Evolutionary conservation across 2,113 vertebrate genomes (phyloP).

Genomic region (Illadopsis cleaveri): DNA sequence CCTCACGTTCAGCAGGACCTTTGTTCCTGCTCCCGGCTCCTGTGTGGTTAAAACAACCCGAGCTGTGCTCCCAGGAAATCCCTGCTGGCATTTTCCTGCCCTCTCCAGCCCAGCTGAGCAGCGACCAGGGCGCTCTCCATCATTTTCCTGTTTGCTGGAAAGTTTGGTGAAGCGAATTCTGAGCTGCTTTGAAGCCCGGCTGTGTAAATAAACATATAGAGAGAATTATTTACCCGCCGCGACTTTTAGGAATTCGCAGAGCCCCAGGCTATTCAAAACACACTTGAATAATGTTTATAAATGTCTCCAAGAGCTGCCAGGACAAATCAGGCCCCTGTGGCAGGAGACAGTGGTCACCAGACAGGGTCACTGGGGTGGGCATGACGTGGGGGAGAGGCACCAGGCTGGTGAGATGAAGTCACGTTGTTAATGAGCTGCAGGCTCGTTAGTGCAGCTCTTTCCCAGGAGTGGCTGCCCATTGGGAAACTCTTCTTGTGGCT

Average conservation of each 20-base stretch:
- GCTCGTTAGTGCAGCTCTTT: background rate
- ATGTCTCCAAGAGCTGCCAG: background rate
- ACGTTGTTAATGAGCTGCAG: background rate
- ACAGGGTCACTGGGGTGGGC: background rate
- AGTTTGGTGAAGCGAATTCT: background rate
- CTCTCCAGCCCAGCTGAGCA: background rate
- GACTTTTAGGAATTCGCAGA: background rate
- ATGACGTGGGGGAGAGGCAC: background rate
- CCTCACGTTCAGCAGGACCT: background rate
- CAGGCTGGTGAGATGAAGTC: background rate
- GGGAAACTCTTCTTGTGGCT: background rate
- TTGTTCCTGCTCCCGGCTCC: background rate
- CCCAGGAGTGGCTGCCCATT: background rate
- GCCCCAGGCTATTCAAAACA: background rate
- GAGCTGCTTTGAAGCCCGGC: background rate
- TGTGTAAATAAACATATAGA: background rate
- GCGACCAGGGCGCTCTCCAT: background rate
- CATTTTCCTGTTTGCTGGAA: background rate
- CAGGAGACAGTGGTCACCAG: background rate
- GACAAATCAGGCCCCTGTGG: background rate
- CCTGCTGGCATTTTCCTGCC: background rate
- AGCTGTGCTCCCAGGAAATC: background rate
- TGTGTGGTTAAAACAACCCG: fast-evolving
- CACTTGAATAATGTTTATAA: background rate
- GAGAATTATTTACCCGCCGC: background rate